phyloP scores from a whole-genome alignment of 2,888 invertebrate genomes.

The Drosophila atripex region DNA sequence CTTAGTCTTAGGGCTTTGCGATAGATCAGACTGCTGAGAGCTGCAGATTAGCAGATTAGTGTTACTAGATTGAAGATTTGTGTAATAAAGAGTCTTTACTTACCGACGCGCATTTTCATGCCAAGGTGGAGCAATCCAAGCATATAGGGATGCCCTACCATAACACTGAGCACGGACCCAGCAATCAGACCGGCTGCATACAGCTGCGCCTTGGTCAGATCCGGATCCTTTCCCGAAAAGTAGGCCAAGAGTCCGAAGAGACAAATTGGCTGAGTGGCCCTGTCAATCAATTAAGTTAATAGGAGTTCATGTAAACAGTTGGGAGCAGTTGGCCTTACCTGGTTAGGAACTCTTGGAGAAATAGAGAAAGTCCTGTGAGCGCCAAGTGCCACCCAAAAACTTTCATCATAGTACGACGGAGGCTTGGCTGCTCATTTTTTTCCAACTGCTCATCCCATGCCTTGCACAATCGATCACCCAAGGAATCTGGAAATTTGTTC shows the following conservation, averaged over 20 bases:
- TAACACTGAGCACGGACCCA: slow-evolving; percentile 89
- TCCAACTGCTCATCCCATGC: slow-evolving; percentile 86
- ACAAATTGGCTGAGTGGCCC: slow-evolving; percentile 87
- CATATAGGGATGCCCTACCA: slow-evolving; percentile 94
- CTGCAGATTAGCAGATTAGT: slow-evolving; percentile 63
- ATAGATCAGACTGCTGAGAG: slow-evolving; percentile 88
- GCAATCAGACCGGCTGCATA: slow-evolving; percentile 90
- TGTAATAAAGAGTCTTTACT: neutral
- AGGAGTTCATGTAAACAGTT: neutral
- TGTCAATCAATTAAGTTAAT: slow-evolving; percentile 59
- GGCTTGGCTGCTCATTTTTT: slow-evolving; percentile 83
- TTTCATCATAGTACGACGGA: slow-evolving; percentile 82
- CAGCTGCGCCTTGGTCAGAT: slow-evolving; percentile 87
- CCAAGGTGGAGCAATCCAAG: slow-evolving; percentile 88
- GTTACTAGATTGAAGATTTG: neutral
- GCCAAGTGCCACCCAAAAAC: slow-evolving; percentile 87
- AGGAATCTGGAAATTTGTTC: slow-evolving; percentile 65
- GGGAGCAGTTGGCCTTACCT: slow-evolving; percentile 66
- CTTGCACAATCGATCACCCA: slow-evolving; percentile 86
- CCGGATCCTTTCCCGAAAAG: slow-evolving; percentile 82
- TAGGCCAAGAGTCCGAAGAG: slow-evolving; percentile 87
- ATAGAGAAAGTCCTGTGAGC: slow-evolving; percentile 86
- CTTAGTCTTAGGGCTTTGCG: slow-evolving; percentile 88
- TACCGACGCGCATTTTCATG: slow-evolving; percentile 87
- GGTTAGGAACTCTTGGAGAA: slow-evolving; percentile 86